phyloP scores from a whole-genome alignment of 2,888 invertebrate genomes.

The Timandra comae region DNA sequence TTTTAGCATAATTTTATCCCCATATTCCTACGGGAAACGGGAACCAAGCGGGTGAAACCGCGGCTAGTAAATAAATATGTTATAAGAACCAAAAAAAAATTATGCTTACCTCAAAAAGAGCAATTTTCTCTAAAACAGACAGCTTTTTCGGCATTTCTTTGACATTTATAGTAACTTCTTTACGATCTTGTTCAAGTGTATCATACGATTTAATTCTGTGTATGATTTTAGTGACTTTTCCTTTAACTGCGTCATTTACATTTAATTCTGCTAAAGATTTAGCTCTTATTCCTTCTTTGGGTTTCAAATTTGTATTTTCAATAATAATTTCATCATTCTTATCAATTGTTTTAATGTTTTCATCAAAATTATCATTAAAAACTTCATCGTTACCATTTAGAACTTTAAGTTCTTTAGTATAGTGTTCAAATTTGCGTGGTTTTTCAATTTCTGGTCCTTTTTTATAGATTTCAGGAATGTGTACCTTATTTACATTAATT shows the following conservation, averaged over 20 bases:
- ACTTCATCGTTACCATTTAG: conserved; percentile 1
- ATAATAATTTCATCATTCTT: conserved; percentile 4
- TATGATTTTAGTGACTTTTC: conserved; percentile 44
- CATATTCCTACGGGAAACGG: too few relatives aligned
- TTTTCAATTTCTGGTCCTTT: too few relatives aligned
- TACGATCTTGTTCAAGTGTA: too few relatives aligned
- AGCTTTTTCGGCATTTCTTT: conserved; percentile 47
- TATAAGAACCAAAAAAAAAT: too few relatives aligned
- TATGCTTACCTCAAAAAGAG: conserved; percentile 62
- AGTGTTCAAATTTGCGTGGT: too few relatives aligned
- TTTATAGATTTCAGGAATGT: too few relatives aligned
- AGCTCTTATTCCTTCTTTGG: conserved; percentile 13
- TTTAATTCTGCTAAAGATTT: conserved; percentile 51
- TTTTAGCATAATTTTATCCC: too few relatives aligned
- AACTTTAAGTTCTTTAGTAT: too few relatives aligned
- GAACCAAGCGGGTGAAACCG: too few relatives aligned
- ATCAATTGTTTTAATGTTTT: conserved; percentile 5
- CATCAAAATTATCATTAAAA: conserved; percentile 9
- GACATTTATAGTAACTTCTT: conserved; percentile 32
- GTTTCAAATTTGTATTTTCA: neutral
- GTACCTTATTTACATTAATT: neutral
- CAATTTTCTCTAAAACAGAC: conserved; percentile 54
- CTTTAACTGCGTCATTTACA: conserved; percentile 42
- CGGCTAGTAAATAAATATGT: neutral
- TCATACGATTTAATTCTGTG: conserved; percentile 50